Percentiles rank a stretch among this genome's conserved stretches.
phyloP scores from a whole-genome alignment of 2,113 vertebrate genomes.

The Scatophagus argus region DNA sequence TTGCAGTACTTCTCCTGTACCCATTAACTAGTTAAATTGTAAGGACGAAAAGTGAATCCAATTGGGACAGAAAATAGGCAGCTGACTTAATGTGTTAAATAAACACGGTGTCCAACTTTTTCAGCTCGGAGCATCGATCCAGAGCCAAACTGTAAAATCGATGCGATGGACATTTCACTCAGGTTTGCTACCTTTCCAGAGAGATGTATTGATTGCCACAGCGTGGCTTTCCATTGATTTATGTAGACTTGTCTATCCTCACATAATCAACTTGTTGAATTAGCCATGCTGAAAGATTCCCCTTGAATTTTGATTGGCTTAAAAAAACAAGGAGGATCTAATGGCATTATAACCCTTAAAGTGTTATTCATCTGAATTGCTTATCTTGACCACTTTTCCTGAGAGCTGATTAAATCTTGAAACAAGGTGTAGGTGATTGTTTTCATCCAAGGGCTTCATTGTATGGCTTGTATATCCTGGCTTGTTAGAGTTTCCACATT shows the following conservation, averaged over 20 bases:
- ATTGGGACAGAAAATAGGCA: constrained; percentile 57
- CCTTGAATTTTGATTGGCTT: constrained; percentile 70
- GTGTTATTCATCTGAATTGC: constrained; percentile 44
- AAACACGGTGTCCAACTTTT: constrained; percentile 65
- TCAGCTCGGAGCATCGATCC: constrained; percentile 63
- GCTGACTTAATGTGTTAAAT: constrained; percentile 64
- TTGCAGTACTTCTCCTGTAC: constrained; percentile 51
- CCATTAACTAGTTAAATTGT: constrained; percentile 60
- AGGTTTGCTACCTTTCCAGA: constrained; percentile 79
- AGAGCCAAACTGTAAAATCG: constrained; percentile 74
- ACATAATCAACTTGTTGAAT: constrained; percentile 70
- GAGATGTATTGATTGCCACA: constrained; percentile 65
- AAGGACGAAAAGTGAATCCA: constrained; percentile 45
- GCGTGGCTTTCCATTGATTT: constrained; percentile 67
- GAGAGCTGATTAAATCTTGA: constrained; percentile 53
- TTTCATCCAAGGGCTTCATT: constrained; percentile 80
- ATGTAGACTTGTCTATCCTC: constrained; percentile 51
- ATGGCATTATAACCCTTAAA: constrained; percentile 9
- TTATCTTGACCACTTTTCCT: constrained; percentile 46
- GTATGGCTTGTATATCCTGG: constrained; percentile 57
- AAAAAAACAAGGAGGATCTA: constrained; percentile 30
- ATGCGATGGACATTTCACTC: constrained; percentile 80
- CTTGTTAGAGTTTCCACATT: constrained; percentile 45
- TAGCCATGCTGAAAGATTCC: constrained; percentile 48
- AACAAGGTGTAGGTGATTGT: constrained; percentile 72